A percentile compares a stretch with the other conserved stretches of the same genome.
phyloP scores from a whole-genome alignment of 1,140 invertebrate genomes.

The Drosophila tristis region DNA sequence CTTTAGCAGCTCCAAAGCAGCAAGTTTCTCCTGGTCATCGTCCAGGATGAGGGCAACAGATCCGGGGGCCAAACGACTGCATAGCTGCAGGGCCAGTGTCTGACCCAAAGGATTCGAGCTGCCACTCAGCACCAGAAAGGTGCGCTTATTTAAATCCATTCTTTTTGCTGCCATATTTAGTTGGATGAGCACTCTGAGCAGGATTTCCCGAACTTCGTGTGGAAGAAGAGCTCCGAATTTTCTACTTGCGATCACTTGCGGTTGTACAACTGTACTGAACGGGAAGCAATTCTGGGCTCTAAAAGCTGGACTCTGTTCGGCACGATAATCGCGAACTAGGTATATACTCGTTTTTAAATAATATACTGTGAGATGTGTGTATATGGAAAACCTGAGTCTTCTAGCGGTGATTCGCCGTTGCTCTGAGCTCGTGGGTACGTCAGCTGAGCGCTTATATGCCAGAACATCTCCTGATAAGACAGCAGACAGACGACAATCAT shows the following conservation, averaged over 20 bases:
- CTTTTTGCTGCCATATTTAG: conserved; percentile 70
- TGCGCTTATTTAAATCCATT: conserved; percentile 72
- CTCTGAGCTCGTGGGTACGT: conserved; percentile 16
- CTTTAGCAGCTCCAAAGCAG: conserved; percentile 33
- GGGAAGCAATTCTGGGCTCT: neutral
- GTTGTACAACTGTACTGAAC: conserved; percentile 62
- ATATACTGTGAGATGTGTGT: conserved; percentile 2
- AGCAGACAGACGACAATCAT: conserved; percentile 7
- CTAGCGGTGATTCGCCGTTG: neutral
- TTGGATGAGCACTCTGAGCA: neutral
- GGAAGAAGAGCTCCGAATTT: conserved; percentile 20
- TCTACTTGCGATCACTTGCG: conserved; percentile 49
- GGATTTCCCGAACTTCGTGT: conserved; percentile 7
- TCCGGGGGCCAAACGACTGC: conserved; percentile 85
- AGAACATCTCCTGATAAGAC: conserved; percentile 19
- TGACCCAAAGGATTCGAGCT: conserved; percentile 85
- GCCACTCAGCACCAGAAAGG: conserved; percentile 72
- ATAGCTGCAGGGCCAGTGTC: conserved; percentile 89
- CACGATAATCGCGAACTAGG: conserved; percentile 30
- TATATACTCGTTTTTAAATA: conserved; percentile 14
- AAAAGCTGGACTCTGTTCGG: conserved; percentile 48
- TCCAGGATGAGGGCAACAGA: conserved; percentile 91
- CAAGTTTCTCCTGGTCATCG: conserved; percentile 85
- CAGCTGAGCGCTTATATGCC: conserved; percentile 38
- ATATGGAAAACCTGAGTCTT: conserved; percentile 1